Evolutionary conservation across 2,888 invertebrate species (phyloP), one percentile per base, ranked within the genome.

Genomic region (Tinea trinotella): DNA sequence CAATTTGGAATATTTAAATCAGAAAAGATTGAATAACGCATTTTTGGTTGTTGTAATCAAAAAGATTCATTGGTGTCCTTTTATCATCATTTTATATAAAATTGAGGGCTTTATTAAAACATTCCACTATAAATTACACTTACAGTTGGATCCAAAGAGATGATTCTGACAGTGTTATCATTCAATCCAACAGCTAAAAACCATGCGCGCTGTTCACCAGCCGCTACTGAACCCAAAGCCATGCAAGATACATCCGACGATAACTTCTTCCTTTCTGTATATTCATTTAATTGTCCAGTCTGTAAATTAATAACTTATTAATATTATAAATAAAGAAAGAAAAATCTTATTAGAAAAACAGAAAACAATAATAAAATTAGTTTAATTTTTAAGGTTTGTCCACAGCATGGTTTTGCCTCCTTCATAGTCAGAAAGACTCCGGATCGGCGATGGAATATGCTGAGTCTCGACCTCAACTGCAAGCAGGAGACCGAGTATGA

Each of bases 271-370:
- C 98, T 90, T 71, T 99, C 98, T 6, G 97, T 98, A 74, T 98
- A 99, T 75, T 99, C 99, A 80, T 99, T 98, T 52, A 99, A 84
- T 76, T 98, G 97, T 0, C 99, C 99, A 61, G 97, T 96, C 97
- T 98, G 75, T 46, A 87, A 88, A 22, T 22, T 22, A 22, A 22
- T 22, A 20, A 13, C n/a, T n/a, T 30, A 7, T 30, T 49, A 9
- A 19, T 30, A 50, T 50, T 5, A n/a, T 40, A n/a, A n/a, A 40
- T 40, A 5, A 7, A 13, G n/a, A 5, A 40, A 46, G 46, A 46
- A 3, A 46, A 46, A 46, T 46, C 3, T 36, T 22, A 15, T 10
- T 15, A 3, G 5, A 36, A 46, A 15, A 12, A 40, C 13, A 40
- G 40, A 7, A 40, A 40, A 7, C n/a, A n/a, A n/a, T 10, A 40